phyloP scores from a whole-genome alignment of 1,140 invertebrate genomes.

The Drusus annulatus region DNA sequence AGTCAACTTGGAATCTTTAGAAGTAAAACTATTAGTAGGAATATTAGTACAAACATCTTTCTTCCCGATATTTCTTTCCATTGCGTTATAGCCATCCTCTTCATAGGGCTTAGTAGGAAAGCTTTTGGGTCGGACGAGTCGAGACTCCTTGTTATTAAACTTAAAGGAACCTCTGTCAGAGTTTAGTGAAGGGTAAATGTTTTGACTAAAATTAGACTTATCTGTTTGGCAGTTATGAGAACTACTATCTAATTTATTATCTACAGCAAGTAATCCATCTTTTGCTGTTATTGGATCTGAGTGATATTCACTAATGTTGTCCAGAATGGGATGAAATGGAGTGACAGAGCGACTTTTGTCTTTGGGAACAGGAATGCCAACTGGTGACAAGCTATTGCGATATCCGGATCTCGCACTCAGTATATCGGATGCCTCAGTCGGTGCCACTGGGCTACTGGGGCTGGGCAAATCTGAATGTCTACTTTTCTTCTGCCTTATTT shows the following conservation, averaged over 20 bases:
- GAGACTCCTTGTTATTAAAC: slow-evolving; percentile 61
- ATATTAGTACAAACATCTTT: background rate
- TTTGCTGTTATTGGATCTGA: slow-evolving; percentile 49
- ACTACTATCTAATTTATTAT: slow-evolving; percentile 44
- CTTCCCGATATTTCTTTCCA: background rate
- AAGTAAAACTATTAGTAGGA: slow-evolving; percentile 33
- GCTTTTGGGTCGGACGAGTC: slow-evolving; percentile 67
- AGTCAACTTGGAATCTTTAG: slow-evolving; percentile 73
- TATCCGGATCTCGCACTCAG: slow-evolving; percentile 61
- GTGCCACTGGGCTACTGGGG: slow-evolving; percentile 60
- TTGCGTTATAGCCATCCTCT: slow-evolving; percentile 55
- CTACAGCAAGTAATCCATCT: slow-evolving; percentile 27
- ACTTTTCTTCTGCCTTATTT: slow-evolving; percentile 75
- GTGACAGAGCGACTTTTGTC: slow-evolving; percentile 69
- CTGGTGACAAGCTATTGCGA: slow-evolving; percentile 66
- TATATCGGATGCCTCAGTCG: slow-evolving; percentile 56
- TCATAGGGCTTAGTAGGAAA: slow-evolving; percentile 67
- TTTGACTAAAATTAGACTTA: slow-evolving; percentile 9
- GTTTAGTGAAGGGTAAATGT: background rate
- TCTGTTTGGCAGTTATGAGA: slow-evolving; percentile 28
- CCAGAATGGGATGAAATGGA: slow-evolving; percentile 69
- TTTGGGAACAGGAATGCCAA: slow-evolving; percentile 62
- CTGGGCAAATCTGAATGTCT: slow-evolving; percentile 63
- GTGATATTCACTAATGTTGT: slow-evolving; percentile 68
- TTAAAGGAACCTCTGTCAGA: background rate